Conservation (phyloP, 2,113 vertebrate species). For the Mirounga angustirostris region DNA sequence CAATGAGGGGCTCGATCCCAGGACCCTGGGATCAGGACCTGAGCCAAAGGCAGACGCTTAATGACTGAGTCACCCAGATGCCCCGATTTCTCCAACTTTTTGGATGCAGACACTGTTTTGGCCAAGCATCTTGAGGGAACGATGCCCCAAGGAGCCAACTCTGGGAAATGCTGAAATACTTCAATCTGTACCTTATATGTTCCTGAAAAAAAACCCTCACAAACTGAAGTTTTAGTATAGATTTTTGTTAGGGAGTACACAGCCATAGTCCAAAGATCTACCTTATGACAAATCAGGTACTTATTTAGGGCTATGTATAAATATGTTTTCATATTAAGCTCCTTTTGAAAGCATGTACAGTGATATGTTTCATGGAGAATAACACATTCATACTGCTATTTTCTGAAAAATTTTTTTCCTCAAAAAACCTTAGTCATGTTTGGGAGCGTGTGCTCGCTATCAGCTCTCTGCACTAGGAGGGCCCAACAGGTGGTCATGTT, state of each 20-base stretch:
- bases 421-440: not conserved
- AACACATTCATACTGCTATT: not conserved
- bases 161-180: not conserved
- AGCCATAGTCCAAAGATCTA: not conserved
- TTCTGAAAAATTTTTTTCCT: not conserved
- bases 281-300: not conserved
- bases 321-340: not conserved
- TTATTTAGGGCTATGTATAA: not conserved
- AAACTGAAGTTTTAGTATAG: not conserved
- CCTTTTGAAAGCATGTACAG: not conserved
- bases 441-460: not conserved
- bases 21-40: too few species aligned
- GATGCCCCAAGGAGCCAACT: not conserved
- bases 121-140: not conserved
- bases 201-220: not conserved
- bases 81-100: not conserved
- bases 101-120: not conserved
- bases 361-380: not conserved
- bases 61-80: too few species aligned
- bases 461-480: not conserved
- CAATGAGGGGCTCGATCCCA: too few species aligned
- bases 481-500: fast-evolving
- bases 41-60: too few species aligned
- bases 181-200: not conserved
- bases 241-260: not conserved